Conservation (phyloP, 2,797 vertebrate species). For the Oophaga sylvatica region DNA sequence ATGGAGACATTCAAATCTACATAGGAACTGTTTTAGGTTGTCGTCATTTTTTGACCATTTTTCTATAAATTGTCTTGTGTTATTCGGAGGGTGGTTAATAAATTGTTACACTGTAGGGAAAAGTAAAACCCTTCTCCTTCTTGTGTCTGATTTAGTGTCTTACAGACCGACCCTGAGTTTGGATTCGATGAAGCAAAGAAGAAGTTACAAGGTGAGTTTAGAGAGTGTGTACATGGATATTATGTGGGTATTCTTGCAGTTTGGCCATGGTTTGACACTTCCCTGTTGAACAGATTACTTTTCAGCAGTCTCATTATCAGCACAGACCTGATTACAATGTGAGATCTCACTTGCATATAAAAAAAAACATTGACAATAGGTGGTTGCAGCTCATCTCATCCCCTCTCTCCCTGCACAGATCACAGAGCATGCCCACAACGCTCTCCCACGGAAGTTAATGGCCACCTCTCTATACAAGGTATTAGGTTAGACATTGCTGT, state of each 20-base stretch:
- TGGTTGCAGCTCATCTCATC: no score
- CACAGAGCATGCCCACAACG: no score
- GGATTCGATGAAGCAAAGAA: constrained; percentile 94
- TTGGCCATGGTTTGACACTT: no score
- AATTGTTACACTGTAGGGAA: rapidly evolving
- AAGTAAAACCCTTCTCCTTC: not conserved
- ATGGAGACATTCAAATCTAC: not conserved
- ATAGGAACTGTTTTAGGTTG: not conserved
- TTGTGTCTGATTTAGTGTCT: constrained; percentile 77
- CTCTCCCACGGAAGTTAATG: no score
- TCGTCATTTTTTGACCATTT: not conserved
- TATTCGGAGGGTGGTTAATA: not conserved
- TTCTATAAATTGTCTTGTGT: not conserved
- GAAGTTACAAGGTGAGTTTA: constrained; percentile 88
- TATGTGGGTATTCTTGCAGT: not conserved
- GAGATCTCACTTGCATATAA: no score
- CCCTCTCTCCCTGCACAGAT: no score
- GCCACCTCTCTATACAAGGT: not conserved
- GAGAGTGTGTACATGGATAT: no score
- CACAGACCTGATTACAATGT: no score
- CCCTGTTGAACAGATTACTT: no score
- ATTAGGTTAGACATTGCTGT: not conserved
- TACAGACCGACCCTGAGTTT: constrained; percentile 92
- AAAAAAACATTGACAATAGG: no score
- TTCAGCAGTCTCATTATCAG: no score